Conservation (phyloP, 2,888 invertebrate genomes). For the Ormia ochracea region DNA sequence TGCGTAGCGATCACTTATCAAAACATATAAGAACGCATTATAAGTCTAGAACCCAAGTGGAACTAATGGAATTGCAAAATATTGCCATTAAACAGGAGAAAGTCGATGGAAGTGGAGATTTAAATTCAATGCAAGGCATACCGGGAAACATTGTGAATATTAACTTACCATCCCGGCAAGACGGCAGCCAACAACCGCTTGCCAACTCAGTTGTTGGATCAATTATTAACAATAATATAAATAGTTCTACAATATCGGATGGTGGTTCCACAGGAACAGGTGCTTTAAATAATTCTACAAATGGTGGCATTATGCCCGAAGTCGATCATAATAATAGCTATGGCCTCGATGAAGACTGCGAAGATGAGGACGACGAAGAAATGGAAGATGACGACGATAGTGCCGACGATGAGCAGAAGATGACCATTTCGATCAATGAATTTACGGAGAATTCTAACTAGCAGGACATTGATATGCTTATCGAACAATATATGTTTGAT, state of each 20-base stretch:
- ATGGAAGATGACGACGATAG: slow-evolving; percentile 70
- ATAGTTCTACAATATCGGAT: slow-evolving; percentile 51
- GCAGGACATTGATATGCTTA: slow-evolving; percentile 76
- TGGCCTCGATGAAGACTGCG: slow-evolving; percentile 68
- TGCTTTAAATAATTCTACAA: slow-evolving; percentile 52
- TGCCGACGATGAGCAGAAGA: slow-evolving; percentile 72
- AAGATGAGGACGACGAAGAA: slow-evolving; percentile 70
- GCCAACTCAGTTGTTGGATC: slow-evolving; percentile 70
- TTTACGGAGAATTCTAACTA: slow-evolving; percentile 74
- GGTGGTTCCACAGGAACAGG: slow-evolving; percentile 39
- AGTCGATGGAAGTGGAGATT: slow-evolving; percentile 25
- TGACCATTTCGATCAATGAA: slow-evolving; percentile 74
- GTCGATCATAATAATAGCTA: slow-evolving; percentile 65
- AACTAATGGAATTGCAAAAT: slow-evolving; percentile 69
- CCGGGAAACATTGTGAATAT: slow-evolving; percentile 72
- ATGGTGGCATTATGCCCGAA: slow-evolving; percentile 48
- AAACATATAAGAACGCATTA: slow-evolving; percentile 93
- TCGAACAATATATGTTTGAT: slow-evolving; percentile 76
- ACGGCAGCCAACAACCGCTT: slow-evolving; percentile 30
- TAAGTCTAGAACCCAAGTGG: slow-evolving; percentile 78
- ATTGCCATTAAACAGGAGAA: slow-evolving; percentile 64
- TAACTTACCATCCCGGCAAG: slow-evolving; percentile 67
- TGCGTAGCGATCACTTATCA: slow-evolving; percentile 93
- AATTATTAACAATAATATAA: slow-evolving; percentile 63
- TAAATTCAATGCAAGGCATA: slow-evolving; percentile 33